These are phyloP conservation scores for Siphonodentalium dalli DNA, from an alignment of 2,888 invertebrate genomes.

Conservation along the genomic window DNA sequence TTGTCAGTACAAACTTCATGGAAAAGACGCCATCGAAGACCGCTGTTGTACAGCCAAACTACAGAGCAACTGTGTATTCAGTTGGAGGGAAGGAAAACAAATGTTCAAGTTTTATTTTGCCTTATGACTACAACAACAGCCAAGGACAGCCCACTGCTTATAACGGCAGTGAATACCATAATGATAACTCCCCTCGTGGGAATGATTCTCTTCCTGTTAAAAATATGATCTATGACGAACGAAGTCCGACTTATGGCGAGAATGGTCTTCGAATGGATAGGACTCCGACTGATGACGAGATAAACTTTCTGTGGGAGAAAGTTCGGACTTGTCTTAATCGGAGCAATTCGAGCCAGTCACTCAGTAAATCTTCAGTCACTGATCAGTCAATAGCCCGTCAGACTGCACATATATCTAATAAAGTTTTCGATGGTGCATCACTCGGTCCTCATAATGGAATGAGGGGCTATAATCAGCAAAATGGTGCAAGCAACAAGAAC, in stretches of 20 bases:
- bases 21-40: constrained; percentile 38
- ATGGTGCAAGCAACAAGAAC: too few species aligned
- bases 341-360: constrained; percentile 5
- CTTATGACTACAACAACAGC: too few species aligned
- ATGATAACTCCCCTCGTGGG: too few species aligned
- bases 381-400: neutral
- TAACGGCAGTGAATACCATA: too few species aligned
- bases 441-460: too few species aligned
- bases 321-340: constrained; percentile 55
- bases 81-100: too few species aligned
- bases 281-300: constrained; percentile 64
- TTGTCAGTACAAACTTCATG: constrained; percentile 46
- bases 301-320: constrained; percentile 62
- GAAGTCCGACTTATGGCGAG: constrained; percentile 44
- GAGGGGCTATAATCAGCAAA: too few species aligned
- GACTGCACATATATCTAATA: neutral
- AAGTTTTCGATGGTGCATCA: constrained; percentile 7
- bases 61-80: too few species aligned
- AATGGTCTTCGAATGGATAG: constrained; percentile 55
- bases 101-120: too few species aligned
- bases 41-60: constrained; percentile 7
- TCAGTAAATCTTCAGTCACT: neutral
- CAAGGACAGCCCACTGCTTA: too few species aligned
- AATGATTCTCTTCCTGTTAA: too few species aligned
- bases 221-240: too few species aligned